Evolutionary conservation across 1,140 invertebrate species (phyloP), one percentile per base, ranked within the genome.

Genomic region (Leptopilina clavipes): DNA sequence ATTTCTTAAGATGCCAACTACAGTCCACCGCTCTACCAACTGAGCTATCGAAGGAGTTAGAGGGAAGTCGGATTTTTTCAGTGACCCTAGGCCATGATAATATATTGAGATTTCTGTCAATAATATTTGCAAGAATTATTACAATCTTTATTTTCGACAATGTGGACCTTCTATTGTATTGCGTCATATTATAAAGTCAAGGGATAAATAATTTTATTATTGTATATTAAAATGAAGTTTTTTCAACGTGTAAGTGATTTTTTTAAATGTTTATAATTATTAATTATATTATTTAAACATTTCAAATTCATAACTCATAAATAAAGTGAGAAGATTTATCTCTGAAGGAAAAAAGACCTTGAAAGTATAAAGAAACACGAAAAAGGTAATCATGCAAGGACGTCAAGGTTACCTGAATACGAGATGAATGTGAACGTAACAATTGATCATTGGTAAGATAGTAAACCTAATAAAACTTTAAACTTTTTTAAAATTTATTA

Each of bases 11-110:
- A 71, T 19, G 9, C 70, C 70, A 44, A 71, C 70, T 71, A 71
- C 70, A 71, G 70, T 71, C 70, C 94, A 95, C 94, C 94, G 94
- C 94, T 95, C 94, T 95, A 95, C 94, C 94, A 95, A 95, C 94
- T 95, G 94, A 95, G 93, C 94, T 94, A 94, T 94, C 94, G 93
- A 94, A 94, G 94, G 93, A 31, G 22, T 25, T 65, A 12, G 12
- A 7, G 22, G 14, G 0, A 14, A n/a, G 6, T 2, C 14, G 0
- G 22, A n/a, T 65, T 65, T 65, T 65, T 65, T 65, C 59, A n/a
- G 12, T 65, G 12, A 65, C 59, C 25, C 14, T 40, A 40, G 25
- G 6, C 22, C 5, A 12, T 1, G 25, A n/a, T 2, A 52, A 31
- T 25, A 65, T 12, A 65, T 31, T 6, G 12, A 31, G 19, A 25